Evolutionary conservation across 2,113 vertebrate genomes (phyloP), one percentile per base, ranked within the genome.

Genomic region (Pelecanoides urinatrix): DNA sequence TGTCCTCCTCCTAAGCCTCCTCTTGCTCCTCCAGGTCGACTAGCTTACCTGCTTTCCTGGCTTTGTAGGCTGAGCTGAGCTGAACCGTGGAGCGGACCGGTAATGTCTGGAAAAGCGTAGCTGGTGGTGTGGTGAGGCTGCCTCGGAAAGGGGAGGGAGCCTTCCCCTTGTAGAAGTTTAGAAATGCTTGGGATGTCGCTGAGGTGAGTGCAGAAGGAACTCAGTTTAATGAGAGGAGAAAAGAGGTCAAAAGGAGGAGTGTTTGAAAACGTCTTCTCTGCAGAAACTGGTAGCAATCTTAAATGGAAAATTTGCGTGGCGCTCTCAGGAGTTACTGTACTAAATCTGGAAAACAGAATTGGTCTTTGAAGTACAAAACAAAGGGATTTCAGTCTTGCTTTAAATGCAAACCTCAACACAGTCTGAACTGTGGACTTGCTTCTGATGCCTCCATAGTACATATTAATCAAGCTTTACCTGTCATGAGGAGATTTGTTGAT

Each of bases 401-500:
- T 86, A 80, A 90, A 91, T 67, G 86, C 79, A 82, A 36, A 79
- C 91, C 78, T 91, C 65, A 22, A 3, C 0, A 2, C 66, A 36
- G 79, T 27, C 67, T 88, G 91, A 90, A 42, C 74, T 1, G 4
- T 82, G 96, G 90, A 80, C 93, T 91, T 3, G 0, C 47, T 79
- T 16, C 65, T 25, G 83, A 71, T 38, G 61, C 90, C 84, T 96
- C 80, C 67, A 14, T 88, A 49, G 83, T 56, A 77, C 81, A 34
- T 59, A 94, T 94, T 92, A 96, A 96, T 96, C 84, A 75, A 92
- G 45, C 93, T 92, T 88, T 79, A 92, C 95, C 94, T 96, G 94
- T 86, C 89, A 85, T 38, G 86, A 91, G 62, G 80, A 95, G 96
- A 95, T 96, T 79, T 87, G 86, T 94, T 96, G 96, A 91, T 95